Evolutionary conservation across 2,888 invertebrate genomes (phyloP).

Genomic region (Autographa gamma): DNA sequence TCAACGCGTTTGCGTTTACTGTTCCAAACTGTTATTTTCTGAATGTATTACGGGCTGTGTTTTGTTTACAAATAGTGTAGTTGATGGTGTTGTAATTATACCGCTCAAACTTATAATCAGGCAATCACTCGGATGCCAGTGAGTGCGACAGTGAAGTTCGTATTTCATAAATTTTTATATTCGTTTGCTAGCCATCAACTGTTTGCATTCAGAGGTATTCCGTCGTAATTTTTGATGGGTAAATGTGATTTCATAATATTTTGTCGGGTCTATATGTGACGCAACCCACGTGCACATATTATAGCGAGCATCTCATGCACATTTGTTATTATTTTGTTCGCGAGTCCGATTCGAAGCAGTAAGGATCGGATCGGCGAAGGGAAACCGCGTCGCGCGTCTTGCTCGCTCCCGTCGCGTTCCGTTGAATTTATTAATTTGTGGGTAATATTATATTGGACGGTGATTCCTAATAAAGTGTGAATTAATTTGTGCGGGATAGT

Average conservation of each 20-base stretch:
- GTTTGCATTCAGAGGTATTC: constrained; percentile 74
- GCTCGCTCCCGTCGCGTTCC: constrained; percentile 74
- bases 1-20: constrained; percentile 85
- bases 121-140: constrained; percentile 75
- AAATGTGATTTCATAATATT: constrained; percentile 72
- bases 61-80: constrained; percentile 87
- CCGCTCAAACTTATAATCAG: constrained; percentile 71
- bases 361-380: constrained; percentile 79
- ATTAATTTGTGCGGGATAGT: constrained; percentile 79
- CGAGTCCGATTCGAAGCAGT: constrained; percentile 89
- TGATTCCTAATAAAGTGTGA: constrained; percentile 75
- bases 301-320: constrained; percentile 89
- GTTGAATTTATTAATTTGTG: constrained; percentile 72
- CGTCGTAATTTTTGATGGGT: constrained; percentile 70
- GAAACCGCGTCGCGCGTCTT: constrained; percentile 80
- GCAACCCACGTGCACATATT: constrained; percentile 88
- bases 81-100: constrained; percentile 76
- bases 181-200: constrained; percentile 76
- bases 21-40: constrained; percentile 83
- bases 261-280: constrained; percentile 78
- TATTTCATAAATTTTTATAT: constrained; percentile 82
- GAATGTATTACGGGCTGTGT: constrained; percentile 85
- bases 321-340: constrained; percentile 93
- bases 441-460: constrained; percentile 69
- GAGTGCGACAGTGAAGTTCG: constrained; percentile 81